Conservation (phyloP, 1,140 invertebrate species). For the Bradynema listronoti region DNA sequence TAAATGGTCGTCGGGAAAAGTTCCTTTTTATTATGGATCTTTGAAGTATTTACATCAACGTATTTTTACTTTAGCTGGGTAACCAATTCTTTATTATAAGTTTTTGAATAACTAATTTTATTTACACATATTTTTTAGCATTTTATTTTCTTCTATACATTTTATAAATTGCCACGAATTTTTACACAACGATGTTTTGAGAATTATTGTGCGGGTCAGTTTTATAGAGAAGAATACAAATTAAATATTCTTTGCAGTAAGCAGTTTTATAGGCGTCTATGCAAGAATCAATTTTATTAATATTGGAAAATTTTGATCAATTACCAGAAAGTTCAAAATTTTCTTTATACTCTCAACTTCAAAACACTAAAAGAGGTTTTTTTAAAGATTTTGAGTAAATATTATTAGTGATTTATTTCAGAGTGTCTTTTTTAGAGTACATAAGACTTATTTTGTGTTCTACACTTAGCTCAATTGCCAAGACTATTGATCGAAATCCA, state of each 20-base stretch:
- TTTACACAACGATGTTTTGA: conserved; percentile 31
- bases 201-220: conserved; percentile 28
- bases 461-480: too few relatives aligned
- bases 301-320: conserved; percentile 41
- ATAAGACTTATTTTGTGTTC: too few relatives aligned
- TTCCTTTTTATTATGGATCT: conserved; percentile 25
- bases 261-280: conserved; percentile 21
- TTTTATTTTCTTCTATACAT: conserved; percentile 27
- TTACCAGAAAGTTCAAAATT: conserved; percentile 5
- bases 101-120: neutral
- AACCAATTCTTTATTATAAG: neutral
- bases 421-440: too few relatives aligned
- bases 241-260: neutral
- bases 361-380: conserved; percentile 7
- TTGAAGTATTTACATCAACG: conserved; percentile 17
- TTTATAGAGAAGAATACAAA: neutral
- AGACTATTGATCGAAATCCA: too few relatives aligned
- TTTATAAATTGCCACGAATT: conserved; percentile 31
- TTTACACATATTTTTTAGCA: conserved; percentile 22
- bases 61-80: neutral
- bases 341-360: neutral
- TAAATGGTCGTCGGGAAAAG: conserved; percentile 31
- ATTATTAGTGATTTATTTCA: too few relatives aligned
- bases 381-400: too few relatives aligned
- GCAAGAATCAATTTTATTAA: conserved; percentile 33